Conservation (phyloP, 1,140 invertebrate genomes). For the Drosophila littoralis region DNA sequence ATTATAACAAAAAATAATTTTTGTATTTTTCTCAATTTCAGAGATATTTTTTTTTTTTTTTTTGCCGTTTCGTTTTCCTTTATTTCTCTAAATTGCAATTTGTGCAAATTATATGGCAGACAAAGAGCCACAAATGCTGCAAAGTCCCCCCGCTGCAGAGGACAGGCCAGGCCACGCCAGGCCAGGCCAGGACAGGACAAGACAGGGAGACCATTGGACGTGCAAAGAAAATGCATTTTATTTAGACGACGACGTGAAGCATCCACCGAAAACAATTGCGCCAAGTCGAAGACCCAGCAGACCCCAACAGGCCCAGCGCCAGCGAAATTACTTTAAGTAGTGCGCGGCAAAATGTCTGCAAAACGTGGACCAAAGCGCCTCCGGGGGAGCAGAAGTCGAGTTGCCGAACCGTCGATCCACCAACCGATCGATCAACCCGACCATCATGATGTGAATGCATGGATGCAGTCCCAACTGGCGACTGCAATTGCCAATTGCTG, state of each 20-base stretch:
- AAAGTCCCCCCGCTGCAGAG: not conserved
- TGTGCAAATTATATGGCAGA: conserved; percentile 77
- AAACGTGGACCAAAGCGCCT: conserved; percentile 74
- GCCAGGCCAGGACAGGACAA: conserved; percentile 1
- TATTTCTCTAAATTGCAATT: conserved; percentile 83
- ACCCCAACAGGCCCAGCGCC: not conserved
- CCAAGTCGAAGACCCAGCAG: conserved; percentile 11
- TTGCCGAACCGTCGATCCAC: conserved; percentile 11
- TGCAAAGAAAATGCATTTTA: conserved; percentile 76
- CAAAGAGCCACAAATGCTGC: conserved; percentile 73
- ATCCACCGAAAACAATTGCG: conserved; percentile 52
- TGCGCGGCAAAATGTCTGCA: conserved; percentile 69
- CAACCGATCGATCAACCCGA: conserved; percentile 30
- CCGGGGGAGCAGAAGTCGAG: conserved; percentile 18
- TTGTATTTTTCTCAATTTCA: conserved; percentile 42
- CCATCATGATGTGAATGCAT: conserved; percentile 19
- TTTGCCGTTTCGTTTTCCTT: conserved; percentile 56
- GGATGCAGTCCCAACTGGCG: conserved; percentile 6
- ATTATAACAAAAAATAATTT: conserved; percentile 37
- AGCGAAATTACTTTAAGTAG: conserved; percentile 51
- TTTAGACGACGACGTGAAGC: conserved; percentile 52
- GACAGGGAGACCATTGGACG: conserved; percentile 37
- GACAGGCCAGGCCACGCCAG: conserved; percentile 1
- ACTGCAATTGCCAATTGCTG: conserved; percentile 62
- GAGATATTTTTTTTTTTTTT: conserved; percentile 27